These are phyloP conservation scores for Geococcyx californianus DNA, from an alignment of 2,113 vertebrate genomes.

Conservation along the genomic window DNA sequence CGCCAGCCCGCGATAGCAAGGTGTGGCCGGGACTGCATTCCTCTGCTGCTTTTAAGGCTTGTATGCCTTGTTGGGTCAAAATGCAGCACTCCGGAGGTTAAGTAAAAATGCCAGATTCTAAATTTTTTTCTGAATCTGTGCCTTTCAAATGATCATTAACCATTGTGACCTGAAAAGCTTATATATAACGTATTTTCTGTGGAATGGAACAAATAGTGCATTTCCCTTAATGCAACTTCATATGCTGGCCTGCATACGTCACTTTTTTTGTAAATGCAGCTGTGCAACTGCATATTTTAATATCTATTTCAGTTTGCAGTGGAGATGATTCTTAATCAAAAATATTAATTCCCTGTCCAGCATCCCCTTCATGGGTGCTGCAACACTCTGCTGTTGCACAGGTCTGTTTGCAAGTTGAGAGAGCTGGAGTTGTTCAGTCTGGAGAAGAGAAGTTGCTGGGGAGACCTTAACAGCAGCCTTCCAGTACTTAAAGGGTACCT, in stretches of 20 bases:
- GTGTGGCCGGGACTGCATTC: not conserved
- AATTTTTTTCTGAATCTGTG: not conserved
- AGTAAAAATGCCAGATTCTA: not conserved
- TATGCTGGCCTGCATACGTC: accelerated
- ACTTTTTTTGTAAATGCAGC: not conserved
- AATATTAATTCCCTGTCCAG: accelerated
- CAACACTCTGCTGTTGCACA: not conserved
- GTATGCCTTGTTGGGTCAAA: not conserved
- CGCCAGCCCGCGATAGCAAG: accelerated
- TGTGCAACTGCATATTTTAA: not conserved
- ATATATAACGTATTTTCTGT: not conserved
- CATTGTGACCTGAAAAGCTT: not conserved
- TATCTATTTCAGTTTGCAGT: not conserved
- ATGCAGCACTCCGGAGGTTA: not conserved
- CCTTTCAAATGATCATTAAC: not conserved
- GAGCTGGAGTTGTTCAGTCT: too few species aligned
- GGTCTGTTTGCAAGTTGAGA: not conserved
- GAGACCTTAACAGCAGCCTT: too few species aligned
- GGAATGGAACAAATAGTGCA: not conserved
- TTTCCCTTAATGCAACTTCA: not conserved
- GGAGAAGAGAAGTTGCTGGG: too few species aligned
- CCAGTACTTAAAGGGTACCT: too few species aligned
- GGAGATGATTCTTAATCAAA: not conserved
- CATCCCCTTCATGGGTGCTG: accelerated
- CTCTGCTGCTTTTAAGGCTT: not conserved